phyloP scores from a whole-genome alignment of 2,113 vertebrate species.

The Cyphotilapia sp. region DNA sequence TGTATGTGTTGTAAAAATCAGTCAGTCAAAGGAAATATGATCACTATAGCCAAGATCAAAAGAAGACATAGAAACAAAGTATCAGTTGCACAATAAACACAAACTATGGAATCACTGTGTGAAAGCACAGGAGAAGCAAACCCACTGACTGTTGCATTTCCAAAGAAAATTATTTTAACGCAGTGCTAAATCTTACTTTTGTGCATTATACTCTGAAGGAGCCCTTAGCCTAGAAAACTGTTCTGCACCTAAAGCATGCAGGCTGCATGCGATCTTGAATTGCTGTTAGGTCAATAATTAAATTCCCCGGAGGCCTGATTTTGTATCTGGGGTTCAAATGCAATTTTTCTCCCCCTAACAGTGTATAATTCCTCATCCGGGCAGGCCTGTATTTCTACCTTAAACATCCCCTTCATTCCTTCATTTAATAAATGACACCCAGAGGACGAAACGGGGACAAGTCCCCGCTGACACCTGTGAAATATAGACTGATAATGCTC shows the following conservation, averaged over 20 bases:
- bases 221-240: background rate
- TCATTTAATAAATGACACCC: slow-evolving; percentile 61
- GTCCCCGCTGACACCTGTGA: slow-evolving; percentile 46
- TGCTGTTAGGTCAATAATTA: slow-evolving; percentile 4
- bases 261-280: background rate
- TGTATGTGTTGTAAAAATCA: background rate
- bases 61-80: background rate
- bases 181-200: background rate
- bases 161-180: background rate
- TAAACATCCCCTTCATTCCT: slow-evolving; percentile 47
- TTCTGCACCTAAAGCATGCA: background rate
- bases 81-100: background rate
- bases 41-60: background rate
- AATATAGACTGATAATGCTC: slow-evolving; percentile 61
- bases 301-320: background rate
- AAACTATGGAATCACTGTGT: background rate
- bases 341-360: slow-evolving; percentile 21
- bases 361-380: slow-evolving; percentile 24
- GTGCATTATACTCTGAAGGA: background rate
- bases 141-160: background rate
- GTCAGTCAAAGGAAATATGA: accelerated
- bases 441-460: slow-evolving; percentile 57
- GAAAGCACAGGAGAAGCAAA: background rate
- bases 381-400: slow-evolving; percentile 13
- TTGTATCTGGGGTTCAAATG: slow-evolving; percentile 9